phyloP scores from a whole-genome alignment of 2,113 vertebrate species.

The Numenius arquata region DNA sequence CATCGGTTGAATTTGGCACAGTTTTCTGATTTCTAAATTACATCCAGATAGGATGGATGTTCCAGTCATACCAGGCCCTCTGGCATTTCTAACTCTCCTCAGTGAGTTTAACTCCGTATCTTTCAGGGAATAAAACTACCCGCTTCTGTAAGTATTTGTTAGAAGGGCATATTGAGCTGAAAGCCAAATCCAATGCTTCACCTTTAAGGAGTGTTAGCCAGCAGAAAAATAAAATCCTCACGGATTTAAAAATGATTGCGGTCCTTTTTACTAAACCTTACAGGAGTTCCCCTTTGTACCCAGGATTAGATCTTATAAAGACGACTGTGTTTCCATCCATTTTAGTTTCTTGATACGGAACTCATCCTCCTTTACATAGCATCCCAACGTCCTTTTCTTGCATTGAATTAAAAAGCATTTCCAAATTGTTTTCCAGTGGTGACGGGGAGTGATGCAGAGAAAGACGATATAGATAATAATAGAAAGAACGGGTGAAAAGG shows the following conservation, averaged over 20 bases:
- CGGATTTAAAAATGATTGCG: background rate
- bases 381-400: background rate
- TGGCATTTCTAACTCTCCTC: background rate
- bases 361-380: background rate
- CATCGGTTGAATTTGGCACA: background rate
- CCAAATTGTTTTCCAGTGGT: background rate
- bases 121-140: background rate
- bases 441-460: background rate
- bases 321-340: background rate
- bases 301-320: background rate
- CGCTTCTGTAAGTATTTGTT: background rate
- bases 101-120: background rate
- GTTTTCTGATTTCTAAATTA: background rate
- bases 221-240: conserved; percentile 1
- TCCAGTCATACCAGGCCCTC: background rate
- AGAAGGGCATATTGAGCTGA: background rate
- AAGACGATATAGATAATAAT: background rate
- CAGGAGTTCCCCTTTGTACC: background rate
- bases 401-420: background rate
- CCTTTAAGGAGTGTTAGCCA: background rate
- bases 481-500: background rate
- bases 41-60: background rate
- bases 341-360: background rate
- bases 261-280: background rate
- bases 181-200: background rate